Base-by-base conservation (phyloP, 2,888 invertebrate genomes). In the Sarcophaga caerulescens region DNA sequence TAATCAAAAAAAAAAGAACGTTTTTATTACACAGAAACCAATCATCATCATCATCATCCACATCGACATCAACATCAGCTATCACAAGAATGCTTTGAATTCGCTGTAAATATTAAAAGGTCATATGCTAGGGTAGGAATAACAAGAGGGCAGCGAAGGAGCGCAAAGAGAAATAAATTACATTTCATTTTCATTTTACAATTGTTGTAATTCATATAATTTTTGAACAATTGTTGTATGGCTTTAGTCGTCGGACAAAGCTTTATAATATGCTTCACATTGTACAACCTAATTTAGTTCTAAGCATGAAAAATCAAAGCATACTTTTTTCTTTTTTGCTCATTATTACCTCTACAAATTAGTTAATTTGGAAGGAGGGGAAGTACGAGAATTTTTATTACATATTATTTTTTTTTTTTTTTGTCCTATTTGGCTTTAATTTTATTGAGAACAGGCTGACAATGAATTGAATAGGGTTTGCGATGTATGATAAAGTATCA, bases 11-110 rank as follows among this genome's bases (percentile, higher is more conserved):
- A 66, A 66, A 80, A 47, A 66, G 47, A 35, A 35, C 70, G 60
- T 76, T 79, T 79, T 84, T 80, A 84, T 84, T 80, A 71, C 65
- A 65, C 23, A 60, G 70, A 80, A 84, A 80, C 79, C 80, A 80
- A 84, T 84, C 79, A 84, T 79, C 75, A 71, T 75, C 75, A 79
- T 59, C 14, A 17, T n/a, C n/a, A 57, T 35, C 35, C 0, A 35
- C 35, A 35, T 35, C 10, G 10, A 35, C 35, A 10, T 35, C 35
- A 2, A 35, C 35, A 35, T 35, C 2, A 35, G 8, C 35, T 6
- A 35, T 35, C 14, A 47, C 1, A 14, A 47, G 63, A 65, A 57
- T 80, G 57, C 66, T 44, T 68, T 66, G 84, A 76, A 70, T 60
- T n/a, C 52, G 63, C 52, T 52, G 17, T 52, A 17, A 52, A 52